Base-by-base conservation (phyloP, 1,140 invertebrate species). In the Hylaeus anthracinus region DNA sequence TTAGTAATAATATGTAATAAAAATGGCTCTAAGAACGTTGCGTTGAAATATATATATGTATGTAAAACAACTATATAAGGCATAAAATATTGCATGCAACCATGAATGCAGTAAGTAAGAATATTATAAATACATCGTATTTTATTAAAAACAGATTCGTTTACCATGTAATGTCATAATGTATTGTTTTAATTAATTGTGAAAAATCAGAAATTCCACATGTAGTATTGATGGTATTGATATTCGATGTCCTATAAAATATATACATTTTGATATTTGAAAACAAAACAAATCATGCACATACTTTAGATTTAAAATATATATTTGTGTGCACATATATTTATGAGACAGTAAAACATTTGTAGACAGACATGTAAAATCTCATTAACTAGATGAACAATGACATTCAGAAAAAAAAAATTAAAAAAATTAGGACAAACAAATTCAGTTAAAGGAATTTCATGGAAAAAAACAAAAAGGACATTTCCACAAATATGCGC, bases 401-500 rank as follows among this genome's bases (percentile, higher is more conserved):
- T 1, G 45, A 41, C 45, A 81, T 67, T 67, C 41, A 55, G n/a
- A 67, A 60, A 58, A 37, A 61, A 53, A 70, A 65, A 26, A 26
- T 26, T 26, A 65, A 78, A 61, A 5, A 39, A 72, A 61, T 48
- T 64, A 77, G 48, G 15, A 80, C n/a, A 82, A 87, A 83, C 37
- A 72, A 75, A 76, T 82, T 79, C 58, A 60, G 51, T 73, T 39
- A 60, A 65, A 79, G 55, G 75, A 55, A 73, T 85, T 26, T 73
- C 48, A 63, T 66, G 66, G 82, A 87, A 82, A 79, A 87, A 84
- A 81, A 85, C 72, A 75, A 81, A 85, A 88, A 77, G 86, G 80
- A 83, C 88, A 39, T 82, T 86, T 88, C 84, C 88, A 87, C 87
- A 87, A 89, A 81, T 88, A 78, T 87, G 86, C 85, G 89, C 92